Percentiles rank a stretch among this genome's conserved stretches.
These are phyloP conservation scores for Garrulus glandarius DNA, from an alignment of 2,797 vertebrate genomes.

Conservation along the genomic window DNA sequence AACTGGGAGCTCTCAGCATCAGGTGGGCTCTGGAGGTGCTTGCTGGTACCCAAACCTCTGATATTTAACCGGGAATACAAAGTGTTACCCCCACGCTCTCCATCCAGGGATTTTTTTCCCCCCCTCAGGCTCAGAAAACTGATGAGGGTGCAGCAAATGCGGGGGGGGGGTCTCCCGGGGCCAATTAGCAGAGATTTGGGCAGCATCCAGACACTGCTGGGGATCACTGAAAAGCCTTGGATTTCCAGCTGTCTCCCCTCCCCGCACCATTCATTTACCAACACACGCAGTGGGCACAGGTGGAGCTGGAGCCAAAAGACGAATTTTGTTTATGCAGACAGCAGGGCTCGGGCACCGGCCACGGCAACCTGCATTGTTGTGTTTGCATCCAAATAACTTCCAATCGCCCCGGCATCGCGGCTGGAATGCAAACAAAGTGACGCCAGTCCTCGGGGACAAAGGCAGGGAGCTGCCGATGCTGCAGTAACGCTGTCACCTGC, in stretches of 20 bases:
- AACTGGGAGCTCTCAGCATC: background rate
- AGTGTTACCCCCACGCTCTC: fast-evolving
- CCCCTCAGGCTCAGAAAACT: background rate
- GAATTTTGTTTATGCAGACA: slow-evolving; percentile 10
- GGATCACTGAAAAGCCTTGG: background rate
- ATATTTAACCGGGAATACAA: background rate
- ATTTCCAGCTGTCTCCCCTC: slow-evolving; percentile 20
- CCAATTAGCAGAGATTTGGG: slow-evolving; percentile 72
- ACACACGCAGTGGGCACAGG: background rate
- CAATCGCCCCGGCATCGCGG: fast-evolving
- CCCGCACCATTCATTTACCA: background rate
- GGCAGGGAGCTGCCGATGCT: background rate
- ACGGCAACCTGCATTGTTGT: background rate
- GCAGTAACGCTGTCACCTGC: background rate
- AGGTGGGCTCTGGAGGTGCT: background rate
- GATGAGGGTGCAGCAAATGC: slow-evolving; percentile 56
- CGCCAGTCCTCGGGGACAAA: background rate
- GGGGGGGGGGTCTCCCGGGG: slow-evolving; percentile 14
- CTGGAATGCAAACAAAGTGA: background rate
- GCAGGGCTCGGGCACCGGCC: background rate
- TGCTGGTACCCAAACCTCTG: background rate
- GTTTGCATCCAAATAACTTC: background rate
- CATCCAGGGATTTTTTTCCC: background rate
- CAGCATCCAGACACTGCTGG: slow-evolving; percentile 39
- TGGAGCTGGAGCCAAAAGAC: background rate